A percentile compares a stretch with the other conserved stretches of the same genome.
Evolutionary conservation across 2,888 invertebrate species (phyloP).

Genomic region (Archips crataeganus): DNA sequence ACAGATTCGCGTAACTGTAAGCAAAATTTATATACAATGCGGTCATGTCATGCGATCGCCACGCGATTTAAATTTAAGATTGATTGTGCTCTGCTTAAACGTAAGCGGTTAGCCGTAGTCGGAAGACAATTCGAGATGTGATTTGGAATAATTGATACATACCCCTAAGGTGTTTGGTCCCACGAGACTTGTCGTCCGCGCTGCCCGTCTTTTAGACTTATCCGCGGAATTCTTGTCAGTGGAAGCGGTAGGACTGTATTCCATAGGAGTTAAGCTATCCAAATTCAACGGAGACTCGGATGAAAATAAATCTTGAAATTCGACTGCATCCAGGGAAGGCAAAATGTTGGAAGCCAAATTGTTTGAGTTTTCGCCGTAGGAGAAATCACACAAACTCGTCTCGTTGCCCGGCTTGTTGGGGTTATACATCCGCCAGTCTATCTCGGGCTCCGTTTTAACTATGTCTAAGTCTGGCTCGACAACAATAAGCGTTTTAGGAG

Average conservation of each 20-base stretch:
- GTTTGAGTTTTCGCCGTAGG: slow-evolving; percentile 67
- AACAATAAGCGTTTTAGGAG: slow-evolving; percentile 54
- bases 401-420: slow-evolving; percentile 57
- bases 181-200: slow-evolving; percentile 58
- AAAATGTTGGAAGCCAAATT: slow-evolving; percentile 59
- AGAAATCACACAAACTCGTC: slow-evolving; percentile 69
- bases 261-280: slow-evolving; percentile 56
- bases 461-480: slow-evolving; percentile 63
- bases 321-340: slow-evolving; percentile 60
- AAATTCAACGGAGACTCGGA: slow-evolving; percentile 58
- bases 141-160: slow-evolving; percentile 29
- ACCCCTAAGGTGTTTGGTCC: slow-evolving; percentile 53
- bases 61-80: not conserved
- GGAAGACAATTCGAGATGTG: not conserved
- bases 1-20: slow-evolving; percentile 16
- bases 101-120: not conserved
- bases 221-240: slow-evolving; percentile 52
- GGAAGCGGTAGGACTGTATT: slow-evolving; percentile 46
- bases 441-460: slow-evolving; percentile 65
- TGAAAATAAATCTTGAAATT: slow-evolving; percentile 66
- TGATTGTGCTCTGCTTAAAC: slow-evolving; percentile 15
- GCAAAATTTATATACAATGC: slow-evolving; percentile 1
- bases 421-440: slow-evolving; percentile 65
- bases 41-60: slow-evolving; percentile 6
- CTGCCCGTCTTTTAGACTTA: slow-evolving; percentile 57